Evolutionary conservation across 2,113 vertebrate genomes (phyloP).

Genomic region (Madoqua kirkii): DNA sequence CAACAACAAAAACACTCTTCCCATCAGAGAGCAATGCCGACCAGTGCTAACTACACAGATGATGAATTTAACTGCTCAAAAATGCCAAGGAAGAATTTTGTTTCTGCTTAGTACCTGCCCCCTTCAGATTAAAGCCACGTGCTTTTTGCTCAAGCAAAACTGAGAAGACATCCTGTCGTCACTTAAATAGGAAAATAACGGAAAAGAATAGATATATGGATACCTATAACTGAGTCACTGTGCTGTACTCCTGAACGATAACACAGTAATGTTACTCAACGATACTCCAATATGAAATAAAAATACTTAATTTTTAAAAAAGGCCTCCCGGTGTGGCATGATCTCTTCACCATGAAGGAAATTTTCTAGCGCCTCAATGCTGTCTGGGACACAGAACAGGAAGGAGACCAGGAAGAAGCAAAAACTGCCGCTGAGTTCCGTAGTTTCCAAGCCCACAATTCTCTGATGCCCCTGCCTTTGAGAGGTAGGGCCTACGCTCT

Average conservation of each 20-base stretch:
- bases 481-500: neutral
- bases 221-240: neutral
- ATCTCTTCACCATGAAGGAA: neutral
- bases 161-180: neutral
- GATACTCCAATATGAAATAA: neutral
- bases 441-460: neutral
- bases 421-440: neutral
- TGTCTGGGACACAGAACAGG: neutral
- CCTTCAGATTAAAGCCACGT: neutral
- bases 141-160: neutral
- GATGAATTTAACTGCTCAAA: neutral
- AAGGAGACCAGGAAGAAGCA: neutral
- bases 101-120: neutral
- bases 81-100: neutral
- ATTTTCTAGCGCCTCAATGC: fast-evolving
- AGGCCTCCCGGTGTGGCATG: fast-evolving
- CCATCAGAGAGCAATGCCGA: neutral
- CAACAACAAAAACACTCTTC: neutral
- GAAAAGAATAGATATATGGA: neutral
- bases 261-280: neutral
- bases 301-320: neutral
- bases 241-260: fast-evolving
- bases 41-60: neutral
- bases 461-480: neutral
- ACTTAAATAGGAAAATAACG: neutral